phyloP scores from a whole-genome alignment of 2,888 invertebrate genomes.

The Ophioninae sp. region DNA sequence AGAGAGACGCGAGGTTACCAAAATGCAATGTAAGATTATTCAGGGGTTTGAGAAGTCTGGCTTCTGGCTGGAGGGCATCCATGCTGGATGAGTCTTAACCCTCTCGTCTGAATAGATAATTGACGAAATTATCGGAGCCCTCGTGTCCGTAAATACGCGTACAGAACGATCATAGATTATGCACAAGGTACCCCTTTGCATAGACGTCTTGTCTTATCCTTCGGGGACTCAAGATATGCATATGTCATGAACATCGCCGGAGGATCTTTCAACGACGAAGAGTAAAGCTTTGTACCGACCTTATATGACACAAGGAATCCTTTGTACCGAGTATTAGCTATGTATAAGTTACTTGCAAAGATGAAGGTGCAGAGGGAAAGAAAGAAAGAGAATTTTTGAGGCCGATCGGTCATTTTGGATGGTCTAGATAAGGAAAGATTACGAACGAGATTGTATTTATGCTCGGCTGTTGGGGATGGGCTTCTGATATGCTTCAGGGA shows the following conservation, averaged over 20 bases:
- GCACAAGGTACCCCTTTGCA: neutral
- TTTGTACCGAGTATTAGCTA: neutral
- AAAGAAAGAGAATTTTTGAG: neutral
- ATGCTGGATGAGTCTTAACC: neutral
- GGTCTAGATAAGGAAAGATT: neutral
- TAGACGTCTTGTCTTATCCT: constrained; percentile 21
- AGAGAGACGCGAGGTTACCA: neutral
- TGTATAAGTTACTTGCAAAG: neutral
- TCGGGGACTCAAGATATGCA: constrained; percentile 47
- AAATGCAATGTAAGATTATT: constrained; percentile 27
- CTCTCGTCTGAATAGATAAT: constrained; percentile 52
- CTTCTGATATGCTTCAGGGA: constrained; percentile 17
- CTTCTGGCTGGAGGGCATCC: neutral
- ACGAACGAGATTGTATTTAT: neutral
- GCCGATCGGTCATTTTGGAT: too few relatives aligned
- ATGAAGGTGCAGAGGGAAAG: neutral
- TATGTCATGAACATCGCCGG: constrained; percentile 51
- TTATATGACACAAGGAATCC: neutral
- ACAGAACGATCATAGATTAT: constrained; percentile 15
- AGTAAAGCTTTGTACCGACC: neutral
- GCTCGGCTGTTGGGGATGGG: neutral
- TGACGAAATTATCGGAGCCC: constrained; percentile 49
- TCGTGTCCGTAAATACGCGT: constrained; percentile 16
- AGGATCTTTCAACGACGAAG: constrained; percentile 24
- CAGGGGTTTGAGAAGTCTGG: constrained; percentile 2